These are phyloP conservation scores for Hypselothyrea guttata DNA, from an alignment of 2,888 invertebrate species.

Conservation along the genomic window DNA sequence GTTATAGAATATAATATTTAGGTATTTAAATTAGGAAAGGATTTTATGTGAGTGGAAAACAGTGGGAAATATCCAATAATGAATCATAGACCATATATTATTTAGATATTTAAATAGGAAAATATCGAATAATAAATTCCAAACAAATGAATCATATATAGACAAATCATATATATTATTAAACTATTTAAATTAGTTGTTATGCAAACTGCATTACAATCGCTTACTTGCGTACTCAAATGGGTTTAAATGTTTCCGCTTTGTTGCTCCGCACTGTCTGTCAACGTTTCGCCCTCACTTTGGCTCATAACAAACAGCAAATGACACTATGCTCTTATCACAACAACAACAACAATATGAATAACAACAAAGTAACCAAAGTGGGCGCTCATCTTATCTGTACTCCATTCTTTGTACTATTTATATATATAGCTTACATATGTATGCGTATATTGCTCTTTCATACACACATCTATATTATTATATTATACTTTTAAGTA, in stretches of 20 bases:
- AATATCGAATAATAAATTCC: too few relatives aligned
- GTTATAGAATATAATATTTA: too few relatives aligned
- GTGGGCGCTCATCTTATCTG: slow-evolving; percentile 52
- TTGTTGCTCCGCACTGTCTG: slow-evolving; percentile 7
- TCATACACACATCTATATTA: not conserved
- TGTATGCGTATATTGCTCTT: slow-evolving; percentile 27
- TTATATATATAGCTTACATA: slow-evolving; percentile 44
- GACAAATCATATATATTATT: too few relatives aligned
- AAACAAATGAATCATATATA: too few relatives aligned
- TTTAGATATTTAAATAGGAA: too few relatives aligned
- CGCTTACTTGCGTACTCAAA: not conserved
- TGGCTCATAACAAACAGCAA: slow-evolving; percentile 28
- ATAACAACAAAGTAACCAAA: slow-evolving; percentile 18
- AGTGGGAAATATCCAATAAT: too few relatives aligned
- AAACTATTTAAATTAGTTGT: not conserved
- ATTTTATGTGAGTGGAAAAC: too few relatives aligned
- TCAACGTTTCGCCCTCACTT: slow-evolving; percentile 9
- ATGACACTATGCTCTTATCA: slow-evolving; percentile 41
- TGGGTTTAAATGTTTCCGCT: not conserved
- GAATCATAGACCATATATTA: too few relatives aligned
- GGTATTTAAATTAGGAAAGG: too few relatives aligned
- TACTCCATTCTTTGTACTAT: slow-evolving; percentile 43
- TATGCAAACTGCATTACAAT: not conserved
- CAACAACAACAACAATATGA: slow-evolving; percentile 7
- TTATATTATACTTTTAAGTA: not conserved